Base-by-base conservation (phyloP, 2,113 vertebrate genomes). In the Microcebus ravelobensis region DNA sequence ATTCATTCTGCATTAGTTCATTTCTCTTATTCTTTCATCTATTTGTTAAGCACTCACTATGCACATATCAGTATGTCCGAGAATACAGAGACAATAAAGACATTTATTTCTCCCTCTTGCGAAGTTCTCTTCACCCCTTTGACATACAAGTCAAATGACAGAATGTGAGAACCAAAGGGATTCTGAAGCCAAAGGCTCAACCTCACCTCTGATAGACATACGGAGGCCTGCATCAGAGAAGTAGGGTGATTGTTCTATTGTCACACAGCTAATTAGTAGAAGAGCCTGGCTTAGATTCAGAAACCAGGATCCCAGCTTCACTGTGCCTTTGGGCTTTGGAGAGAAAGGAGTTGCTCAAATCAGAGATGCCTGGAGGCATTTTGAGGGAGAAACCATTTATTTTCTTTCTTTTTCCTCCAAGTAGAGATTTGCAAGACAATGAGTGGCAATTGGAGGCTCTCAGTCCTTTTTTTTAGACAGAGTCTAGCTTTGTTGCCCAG, bases 391-490 rank as follows among this genome's bases (percentile, higher is more conserved):
- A 15, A 39, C 21, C 12, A 31, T 18, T 65, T 95, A 3, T 55
- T 90, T 68, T 45, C 88, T 95, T 63, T 90, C 91, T 36, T 90
- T 87, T 87, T 21, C 48, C 45, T 94, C 23, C 36, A 67, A 87
- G 50, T 59, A 57, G 71, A 90, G 29, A 71, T 77, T 90, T 94
- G 13, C 18, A 79, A 92, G 90, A 77, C 11, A 25, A 31, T 67
- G 14, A 57, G 1, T 27, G 39, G 34, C 31, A 76, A 18, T 5
- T 36, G 20, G 36, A 45, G 45, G 4, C 67, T 92, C 11, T 91
- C 45, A 71, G 55, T 20, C 29, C 10, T 61, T 42, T 42, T 42
- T 42, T 42, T 42, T 42, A 42, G 42, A 42, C 1, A 1, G 5
- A 42, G 42, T 42, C 42, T 42, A 5, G 42, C 42, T 42, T 42